These are phyloP conservation scores for Anthophora plumipes DNA, from an alignment of 2,888 invertebrate genomes.

Conservation along the genomic window DNA sequence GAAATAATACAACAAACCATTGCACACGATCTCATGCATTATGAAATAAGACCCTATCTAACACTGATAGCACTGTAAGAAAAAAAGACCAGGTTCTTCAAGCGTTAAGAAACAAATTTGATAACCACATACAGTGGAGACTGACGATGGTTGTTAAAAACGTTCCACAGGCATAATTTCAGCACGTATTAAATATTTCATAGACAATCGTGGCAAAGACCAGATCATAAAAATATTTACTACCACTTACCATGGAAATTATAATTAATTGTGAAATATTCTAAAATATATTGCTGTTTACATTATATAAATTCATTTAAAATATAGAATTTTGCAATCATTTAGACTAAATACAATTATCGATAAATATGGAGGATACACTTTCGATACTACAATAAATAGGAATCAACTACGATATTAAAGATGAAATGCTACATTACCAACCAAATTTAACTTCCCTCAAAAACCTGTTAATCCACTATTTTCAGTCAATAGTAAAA, in stretches of 20 bases:
- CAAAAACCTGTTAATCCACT: slow-evolving; percentile 47
- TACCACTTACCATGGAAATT: slow-evolving; percentile 58
- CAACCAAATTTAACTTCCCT: slow-evolving; percentile 27
- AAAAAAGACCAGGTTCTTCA: slow-evolving; percentile 45
- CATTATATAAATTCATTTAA: slow-evolving; percentile 26
- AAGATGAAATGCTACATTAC: slow-evolving; percentile 48
- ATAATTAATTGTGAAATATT: background rate
- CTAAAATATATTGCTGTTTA: slow-evolving; percentile 17
- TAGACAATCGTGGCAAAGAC: slow-evolving; percentile 35
- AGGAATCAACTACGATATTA: slow-evolving; percentile 51
- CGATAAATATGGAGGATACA: slow-evolving; percentile 42
- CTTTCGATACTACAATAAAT: slow-evolving; percentile 43
- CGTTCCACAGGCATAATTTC: slow-evolving; percentile 26
- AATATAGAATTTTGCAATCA: slow-evolving; percentile 29
- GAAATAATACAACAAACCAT: slow-evolving; percentile 46
- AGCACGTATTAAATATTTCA: slow-evolving; percentile 31
- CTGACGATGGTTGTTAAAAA: slow-evolving; percentile 41
- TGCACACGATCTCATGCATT: slow-evolving; percentile 57
- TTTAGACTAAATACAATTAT: slow-evolving; percentile 32
- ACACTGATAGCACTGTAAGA: slow-evolving; percentile 30
- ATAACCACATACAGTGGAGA: slow-evolving; percentile 50
- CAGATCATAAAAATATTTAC: slow-evolving; percentile 48
- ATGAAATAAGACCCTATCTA: slow-evolving; percentile 44
- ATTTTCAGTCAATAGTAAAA: slow-evolving; percentile 34
- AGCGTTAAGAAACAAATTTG: slow-evolving; percentile 46